These are phyloP conservation scores for Cactoblastis cactorum DNA, from an alignment of 2,888 invertebrate species.

Conservation along the genomic window DNA sequence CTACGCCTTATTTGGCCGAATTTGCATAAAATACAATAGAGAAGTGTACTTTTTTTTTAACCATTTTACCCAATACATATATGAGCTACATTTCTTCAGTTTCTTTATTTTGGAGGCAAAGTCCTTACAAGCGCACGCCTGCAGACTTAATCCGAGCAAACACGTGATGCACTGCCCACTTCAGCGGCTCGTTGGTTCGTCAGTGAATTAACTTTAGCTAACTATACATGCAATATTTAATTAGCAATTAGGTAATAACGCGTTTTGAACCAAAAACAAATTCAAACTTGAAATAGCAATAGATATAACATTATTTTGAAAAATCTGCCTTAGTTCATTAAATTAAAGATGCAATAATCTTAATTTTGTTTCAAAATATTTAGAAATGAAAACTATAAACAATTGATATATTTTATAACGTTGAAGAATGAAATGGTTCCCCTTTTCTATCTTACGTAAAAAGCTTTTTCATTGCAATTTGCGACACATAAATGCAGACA, in stretches of 20 bases:
- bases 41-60: no score
- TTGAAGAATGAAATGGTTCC: slow-evolving; percentile 37
- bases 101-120: not conserved
- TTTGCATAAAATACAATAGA: no score
- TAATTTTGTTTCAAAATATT: no score
- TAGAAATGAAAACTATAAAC: no score
- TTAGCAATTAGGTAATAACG: not conserved
- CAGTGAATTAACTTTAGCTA: slow-evolving; percentile 10
- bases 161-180: slow-evolving; percentile 18
- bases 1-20: no score
- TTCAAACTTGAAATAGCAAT: not conserved
- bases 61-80: no score
- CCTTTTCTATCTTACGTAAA: slow-evolving; percentile 31
- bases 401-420: slow-evolving; percentile 45
- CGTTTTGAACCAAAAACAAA: not conserved
- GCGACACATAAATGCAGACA: slow-evolving; percentile 39
- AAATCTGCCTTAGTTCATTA: no score
- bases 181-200: slow-evolving; percentile 8
- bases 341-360: no score
- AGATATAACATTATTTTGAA: no score
- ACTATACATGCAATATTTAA: slow-evolving; percentile 4
- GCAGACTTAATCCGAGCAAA: slow-evolving; percentile 19
- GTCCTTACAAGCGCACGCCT: slow-evolving; percentile 16
- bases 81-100: not conserved
- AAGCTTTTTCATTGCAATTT: slow-evolving; percentile 36